Conservation (phyloP, 2,888 invertebrate species). For the Cyclophora albipunctata region DNA sequence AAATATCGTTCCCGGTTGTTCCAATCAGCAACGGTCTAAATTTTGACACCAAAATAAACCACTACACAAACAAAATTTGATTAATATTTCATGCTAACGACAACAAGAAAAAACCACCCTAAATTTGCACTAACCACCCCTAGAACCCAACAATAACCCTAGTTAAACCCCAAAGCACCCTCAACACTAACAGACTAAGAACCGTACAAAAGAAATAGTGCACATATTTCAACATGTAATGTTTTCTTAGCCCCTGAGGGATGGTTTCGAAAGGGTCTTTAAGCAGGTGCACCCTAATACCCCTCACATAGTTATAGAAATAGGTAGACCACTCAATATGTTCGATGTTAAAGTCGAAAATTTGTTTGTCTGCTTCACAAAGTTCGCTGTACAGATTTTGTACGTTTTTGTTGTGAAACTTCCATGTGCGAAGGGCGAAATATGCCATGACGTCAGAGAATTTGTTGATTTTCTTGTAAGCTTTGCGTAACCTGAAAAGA, state of each 20-base stretch:
- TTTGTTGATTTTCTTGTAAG: constrained; percentile 83
- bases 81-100: too few species aligned
- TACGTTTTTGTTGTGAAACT: constrained; percentile 77
- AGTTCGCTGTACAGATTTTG: constrained; percentile 71
- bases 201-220: constrained; percentile 37
- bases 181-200: constrained; percentile 25
- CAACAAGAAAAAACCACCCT: too few species aligned
- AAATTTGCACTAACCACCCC: background rate
- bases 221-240: constrained; percentile 25
- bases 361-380: constrained; percentile 70
- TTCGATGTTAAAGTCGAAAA: constrained; percentile 80
- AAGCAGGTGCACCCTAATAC: constrained; percentile 81
- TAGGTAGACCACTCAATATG: constrained; percentile 81
- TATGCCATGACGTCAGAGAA: constrained; percentile 82
- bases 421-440: constrained; percentile 84
- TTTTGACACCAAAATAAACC: too few species aligned
- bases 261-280: constrained; percentile 84
- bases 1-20: too few species aligned
- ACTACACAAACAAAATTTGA: too few species aligned
- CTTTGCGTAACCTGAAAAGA: constrained; percentile 78
- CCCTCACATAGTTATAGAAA: constrained; percentile 79
- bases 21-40: too few species aligned
- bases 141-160: constrained; percentile 19
- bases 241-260: constrained; percentile 72
- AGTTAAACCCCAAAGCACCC: constrained; percentile 30